These are phyloP conservation scores for Papilio aristodemus DNA, from an alignment of 1,140 invertebrate species.

Conservation along the genomic window DNA sequence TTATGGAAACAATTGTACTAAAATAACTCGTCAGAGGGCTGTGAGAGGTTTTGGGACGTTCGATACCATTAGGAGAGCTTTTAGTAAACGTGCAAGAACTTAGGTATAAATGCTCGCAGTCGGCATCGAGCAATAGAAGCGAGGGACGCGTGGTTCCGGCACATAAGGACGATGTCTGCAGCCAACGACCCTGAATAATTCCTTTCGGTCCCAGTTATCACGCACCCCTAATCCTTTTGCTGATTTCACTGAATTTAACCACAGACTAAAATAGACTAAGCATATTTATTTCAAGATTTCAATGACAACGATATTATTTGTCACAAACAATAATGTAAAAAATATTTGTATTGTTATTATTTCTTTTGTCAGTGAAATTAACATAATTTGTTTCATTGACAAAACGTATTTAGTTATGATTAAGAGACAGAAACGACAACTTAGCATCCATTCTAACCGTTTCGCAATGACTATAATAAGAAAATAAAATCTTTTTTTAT, in stretches of 20 bases:
- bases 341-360: neutral
- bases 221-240: conserved; percentile 39
- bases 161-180: conserved; percentile 37
- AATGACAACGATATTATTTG: conserved; percentile 12
- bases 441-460: too few species aligned
- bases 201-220: conserved; percentile 50
- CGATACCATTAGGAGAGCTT: conserved; percentile 1
- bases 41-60: conserved; percentile 6
- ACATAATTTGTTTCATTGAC: too few species aligned
- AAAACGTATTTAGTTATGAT: too few species aligned
- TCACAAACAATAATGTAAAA: neutral
- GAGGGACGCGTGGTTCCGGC: conserved; percentile 29
- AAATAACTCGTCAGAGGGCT: neutral
- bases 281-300: conserved; percentile 13
- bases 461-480: too few species aligned
- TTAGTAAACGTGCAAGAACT: conserved; percentile 14
- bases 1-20: neutral
- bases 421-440: too few species aligned
- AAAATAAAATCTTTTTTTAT: too few species aligned
- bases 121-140: conserved; percentile 11
- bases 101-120: conserved; percentile 30
- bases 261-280: conserved; percentile 24
- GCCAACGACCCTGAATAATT: conserved; percentile 59
- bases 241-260: conserved; percentile 31
- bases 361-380: too few species aligned